phyloP scores from a whole-genome alignment of 2,888 invertebrate genomes.

The Tachina lurida region DNA sequence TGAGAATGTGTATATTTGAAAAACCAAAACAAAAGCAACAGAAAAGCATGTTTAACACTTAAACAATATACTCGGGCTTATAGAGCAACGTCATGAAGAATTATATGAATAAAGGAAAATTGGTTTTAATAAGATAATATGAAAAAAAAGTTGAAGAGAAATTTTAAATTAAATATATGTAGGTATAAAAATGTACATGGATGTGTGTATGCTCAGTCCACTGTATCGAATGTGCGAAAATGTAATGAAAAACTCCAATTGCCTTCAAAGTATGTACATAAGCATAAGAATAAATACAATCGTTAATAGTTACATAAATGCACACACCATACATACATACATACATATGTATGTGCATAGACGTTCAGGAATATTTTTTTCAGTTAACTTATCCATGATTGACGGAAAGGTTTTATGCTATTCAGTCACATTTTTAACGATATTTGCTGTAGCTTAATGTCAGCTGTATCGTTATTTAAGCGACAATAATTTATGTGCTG shows the following conservation, averaged over 20 bases:
- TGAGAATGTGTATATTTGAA: neutral
- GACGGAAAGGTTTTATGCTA: too few species aligned
- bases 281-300: too few species aligned
- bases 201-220: neutral
- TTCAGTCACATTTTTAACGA: too few species aligned
- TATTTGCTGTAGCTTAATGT: too few species aligned
- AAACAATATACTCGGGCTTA: conserved; percentile 35
- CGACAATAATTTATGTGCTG: too few species aligned
- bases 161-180: conserved; percentile 1
- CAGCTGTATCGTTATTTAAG: too few species aligned
- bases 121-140: conserved; percentile 26
- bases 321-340: too few species aligned
- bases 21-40: conserved; percentile 10
- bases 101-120: conserved; percentile 45
- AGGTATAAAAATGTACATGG: neutral
- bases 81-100: neutral
- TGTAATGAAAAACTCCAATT: conserved; percentile 42
- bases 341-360: too few species aligned
- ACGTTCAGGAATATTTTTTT: too few species aligned
- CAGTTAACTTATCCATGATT: too few species aligned
- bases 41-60: conserved; percentile 40
- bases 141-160: neutral
- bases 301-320: too few species aligned
- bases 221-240: neutral
- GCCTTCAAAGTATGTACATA: neutral